These are phyloP conservation scores for Mus minutoides DNA, from an alignment of 2,797 vertebrate species.

Conservation along the genomic window DNA sequence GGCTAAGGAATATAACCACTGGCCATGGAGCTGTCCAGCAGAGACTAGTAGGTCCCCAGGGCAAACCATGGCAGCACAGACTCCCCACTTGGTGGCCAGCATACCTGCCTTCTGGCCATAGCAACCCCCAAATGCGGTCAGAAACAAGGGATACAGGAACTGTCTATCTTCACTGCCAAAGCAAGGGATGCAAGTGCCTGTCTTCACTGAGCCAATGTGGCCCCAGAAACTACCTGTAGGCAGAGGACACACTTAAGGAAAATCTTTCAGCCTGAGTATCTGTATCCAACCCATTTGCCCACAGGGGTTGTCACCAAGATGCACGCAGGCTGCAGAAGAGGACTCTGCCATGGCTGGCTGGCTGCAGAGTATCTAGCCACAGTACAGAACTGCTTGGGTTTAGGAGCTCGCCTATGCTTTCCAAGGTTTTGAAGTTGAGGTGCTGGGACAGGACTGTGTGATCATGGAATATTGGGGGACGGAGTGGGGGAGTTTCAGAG, in stretches of 20 bases:
- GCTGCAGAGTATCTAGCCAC: neutral
- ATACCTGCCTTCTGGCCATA: slow-evolving; percentile 75
- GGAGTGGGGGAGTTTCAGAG: neutral
- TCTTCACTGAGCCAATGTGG: slow-evolving; percentile 76
- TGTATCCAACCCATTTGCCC: neutral
- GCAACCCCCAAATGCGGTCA: slow-evolving; percentile 61
- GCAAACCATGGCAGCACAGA: slow-evolving; percentile 23
- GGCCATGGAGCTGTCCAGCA: slow-evolving; percentile 70
- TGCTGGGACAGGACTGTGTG: neutral
- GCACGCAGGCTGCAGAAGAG: neutral
- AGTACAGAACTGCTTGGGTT: neutral
- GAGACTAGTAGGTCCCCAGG: slow-evolving; percentile 50
- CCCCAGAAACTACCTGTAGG: slow-evolving; percentile 70
- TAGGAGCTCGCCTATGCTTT: neutral
- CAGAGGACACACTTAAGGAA: neutral
- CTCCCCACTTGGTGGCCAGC: slow-evolving; percentile 26
- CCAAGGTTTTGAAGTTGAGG: neutral
- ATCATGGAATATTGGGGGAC: neutral
- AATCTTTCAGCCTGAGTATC: neutral
- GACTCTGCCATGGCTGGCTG: neutral
- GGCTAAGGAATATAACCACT: neutral
- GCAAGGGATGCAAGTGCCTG: slow-evolving; percentile 71
- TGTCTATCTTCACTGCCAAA: slow-evolving; percentile 82
- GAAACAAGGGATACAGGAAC: slow-evolving; percentile 39
- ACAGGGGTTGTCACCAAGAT: neutral